Evolutionary conservation across 1,140 invertebrate genomes (phyloP).

Genomic region (Bathynomus jamesi): DNA sequence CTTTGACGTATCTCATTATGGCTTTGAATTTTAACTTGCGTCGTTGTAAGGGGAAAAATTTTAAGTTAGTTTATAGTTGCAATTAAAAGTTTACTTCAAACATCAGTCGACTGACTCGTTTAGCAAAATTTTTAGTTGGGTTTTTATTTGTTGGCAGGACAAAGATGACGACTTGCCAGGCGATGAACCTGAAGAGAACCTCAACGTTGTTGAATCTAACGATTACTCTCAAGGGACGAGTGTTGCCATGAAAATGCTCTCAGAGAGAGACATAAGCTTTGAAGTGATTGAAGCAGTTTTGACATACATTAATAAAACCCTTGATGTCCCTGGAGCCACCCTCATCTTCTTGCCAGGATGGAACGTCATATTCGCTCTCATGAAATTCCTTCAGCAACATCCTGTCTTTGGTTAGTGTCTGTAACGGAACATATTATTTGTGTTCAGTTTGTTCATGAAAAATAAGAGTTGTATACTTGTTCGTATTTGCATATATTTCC

Average conservation of each 20-base stretch:
- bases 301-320: constrained; percentile 61
- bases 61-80: background rate
- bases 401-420: constrained; percentile 57
- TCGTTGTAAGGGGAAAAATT: too few species aligned
- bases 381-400: constrained; percentile 72
- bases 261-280: constrained; percentile 84
- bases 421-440: too few species aligned
- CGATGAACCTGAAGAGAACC: constrained; percentile 42
- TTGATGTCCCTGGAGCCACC: constrained; percentile 70
- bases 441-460: too few species aligned
- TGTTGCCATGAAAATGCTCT: constrained; percentile 63
- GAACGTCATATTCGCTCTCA: constrained; percentile 86
- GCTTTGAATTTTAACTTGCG: too few species aligned
- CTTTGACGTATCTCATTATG: too few species aligned
- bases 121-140: background rate
- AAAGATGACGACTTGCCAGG: constrained; percentile 38
- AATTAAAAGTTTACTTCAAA: background rate
- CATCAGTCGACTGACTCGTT: background rate
- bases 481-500: too few species aligned
- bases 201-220: constrained; percentile 24
- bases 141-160: constrained; percentile 34
- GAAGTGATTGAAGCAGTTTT: constrained; percentile 74
- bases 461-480: too few species aligned
- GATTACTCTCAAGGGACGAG: constrained; percentile 53
- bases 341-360: constrained; percentile 88